Evolutionary conservation across 2,888 invertebrate genomes (phyloP).

Genomic region (Acleris cristana): DNA sequence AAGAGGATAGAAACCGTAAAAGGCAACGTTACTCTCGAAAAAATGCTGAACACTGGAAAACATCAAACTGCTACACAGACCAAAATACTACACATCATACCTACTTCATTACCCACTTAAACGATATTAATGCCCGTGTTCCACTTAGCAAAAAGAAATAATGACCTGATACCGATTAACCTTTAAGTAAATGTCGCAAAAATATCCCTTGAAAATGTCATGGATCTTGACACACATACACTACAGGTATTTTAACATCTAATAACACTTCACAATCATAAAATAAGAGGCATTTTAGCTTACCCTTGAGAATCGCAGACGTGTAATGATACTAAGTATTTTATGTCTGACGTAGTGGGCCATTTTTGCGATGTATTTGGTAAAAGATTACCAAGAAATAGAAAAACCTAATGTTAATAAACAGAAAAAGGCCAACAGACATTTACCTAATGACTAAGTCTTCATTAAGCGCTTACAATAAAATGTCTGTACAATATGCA

Average conservation of each 20-base stretch:
- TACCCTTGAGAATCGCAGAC: slow-evolving; percentile 5
- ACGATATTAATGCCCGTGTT: slow-evolving; percentile 35
- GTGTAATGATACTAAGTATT: slow-evolving; percentile 9
- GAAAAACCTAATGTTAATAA: too few relatives aligned
- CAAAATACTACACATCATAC: neutral
- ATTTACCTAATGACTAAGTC: too few relatives aligned
- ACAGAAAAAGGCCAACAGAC: too few relatives aligned
- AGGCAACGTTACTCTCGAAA: too few relatives aligned
- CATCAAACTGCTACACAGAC: too few relatives aligned
- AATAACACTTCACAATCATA: slow-evolving; percentile 24
- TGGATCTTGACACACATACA: slow-evolving; percentile 26
- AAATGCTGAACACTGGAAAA: too few relatives aligned
- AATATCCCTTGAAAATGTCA: slow-evolving; percentile 43
- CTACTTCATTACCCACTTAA: neutral
- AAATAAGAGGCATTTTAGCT: slow-evolving; percentile 18
- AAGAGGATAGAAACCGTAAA: too few relatives aligned
- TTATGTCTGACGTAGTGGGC: slow-evolving; percentile 8
- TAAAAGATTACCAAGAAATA: neutral
- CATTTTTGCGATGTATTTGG: slow-evolving; percentile 16
- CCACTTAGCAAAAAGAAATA: slow-evolving; percentile 46
- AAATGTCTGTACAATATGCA: too few relatives aligned
- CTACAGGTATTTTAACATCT: slow-evolving; percentile 17
- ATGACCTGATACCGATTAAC: slow-evolving; percentile 51
- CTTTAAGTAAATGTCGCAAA: slow-evolving; percentile 58
- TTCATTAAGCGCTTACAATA: too few relatives aligned